Evolutionary conservation across 2,797 vertebrate genomes (phyloP).

Genomic region (Jordanella pulchra): DNA sequence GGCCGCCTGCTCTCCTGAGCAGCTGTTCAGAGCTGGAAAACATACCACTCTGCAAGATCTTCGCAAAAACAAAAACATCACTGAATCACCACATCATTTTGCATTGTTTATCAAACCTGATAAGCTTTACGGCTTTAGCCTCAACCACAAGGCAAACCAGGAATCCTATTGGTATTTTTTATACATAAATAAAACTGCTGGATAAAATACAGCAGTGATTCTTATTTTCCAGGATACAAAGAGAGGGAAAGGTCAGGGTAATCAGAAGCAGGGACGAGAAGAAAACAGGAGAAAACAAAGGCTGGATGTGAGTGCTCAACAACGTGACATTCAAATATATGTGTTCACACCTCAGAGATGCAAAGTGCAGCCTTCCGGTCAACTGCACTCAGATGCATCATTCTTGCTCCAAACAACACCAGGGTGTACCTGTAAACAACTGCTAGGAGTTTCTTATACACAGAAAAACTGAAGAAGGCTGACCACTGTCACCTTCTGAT

Average conservation of each 20-base stretch:
- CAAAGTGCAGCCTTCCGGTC: conserved; percentile 13
- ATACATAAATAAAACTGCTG: conserved; percentile 33
- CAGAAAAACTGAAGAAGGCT: neutral
- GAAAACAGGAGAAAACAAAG: neutral
- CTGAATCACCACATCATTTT: conserved; percentile 19
- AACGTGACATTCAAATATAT: conserved; percentile 26
- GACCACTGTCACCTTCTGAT: conserved; percentile 2
- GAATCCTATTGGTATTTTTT: conserved; percentile 7
- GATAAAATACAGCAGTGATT: conserved; percentile 19
- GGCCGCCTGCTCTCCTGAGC: conserved; percentile 10
- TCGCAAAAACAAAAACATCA: conserved; percentile 21
- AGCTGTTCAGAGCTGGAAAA: conserved; percentile 10
- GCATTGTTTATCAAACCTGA: conserved; percentile 40
- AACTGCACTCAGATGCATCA: conserved; percentile 15
- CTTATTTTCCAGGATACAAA: conserved; percentile 29
- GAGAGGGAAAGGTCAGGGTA: conserved; percentile 52
- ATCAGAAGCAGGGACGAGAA: conserved; percentile 30
- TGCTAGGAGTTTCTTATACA: conserved; percentile 10
- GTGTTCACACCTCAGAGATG: conserved; percentile 15
- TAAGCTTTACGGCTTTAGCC: conserved; percentile 43
- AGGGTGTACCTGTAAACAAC: conserved; percentile 13
- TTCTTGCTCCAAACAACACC: neutral
- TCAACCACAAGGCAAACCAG: conserved; percentile 6
- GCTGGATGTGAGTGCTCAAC: conserved; percentile 13
- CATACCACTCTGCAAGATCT: conserved; percentile 28